phyloP scores from a whole-genome alignment of 2,113 vertebrate genomes.

The Narcine bancroftii region DNA sequence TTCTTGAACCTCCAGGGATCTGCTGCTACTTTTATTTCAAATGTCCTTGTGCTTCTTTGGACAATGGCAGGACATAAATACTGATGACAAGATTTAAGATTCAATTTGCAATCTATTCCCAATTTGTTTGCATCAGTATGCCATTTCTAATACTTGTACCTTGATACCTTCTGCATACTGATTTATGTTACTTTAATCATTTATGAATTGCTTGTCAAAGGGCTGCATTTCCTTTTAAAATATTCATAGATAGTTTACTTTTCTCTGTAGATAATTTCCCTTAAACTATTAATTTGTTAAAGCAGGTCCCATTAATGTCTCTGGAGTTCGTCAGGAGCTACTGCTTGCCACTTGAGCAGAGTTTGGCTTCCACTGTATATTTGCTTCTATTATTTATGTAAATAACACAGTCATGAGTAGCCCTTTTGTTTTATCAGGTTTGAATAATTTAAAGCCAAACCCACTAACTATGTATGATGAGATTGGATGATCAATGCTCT shows the following conservation, averaged over 20 bases:
- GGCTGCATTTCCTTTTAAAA: not conserved
- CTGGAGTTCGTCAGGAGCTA: not conserved
- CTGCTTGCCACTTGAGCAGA: not conserved
- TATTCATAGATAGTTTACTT: not conserved
- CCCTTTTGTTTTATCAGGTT: not conserved
- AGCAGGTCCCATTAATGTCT: not conserved
- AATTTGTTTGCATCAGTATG: not conserved
- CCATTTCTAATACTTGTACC: not conserved
- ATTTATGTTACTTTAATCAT: not conserved
- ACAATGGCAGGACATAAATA: too few relatives aligned
- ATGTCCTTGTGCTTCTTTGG: not conserved
- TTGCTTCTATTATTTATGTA: slow-evolving; percentile 27
- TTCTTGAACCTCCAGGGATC: too few relatives aligned
- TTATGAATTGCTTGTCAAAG: not conserved
- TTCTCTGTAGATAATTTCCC: not conserved
- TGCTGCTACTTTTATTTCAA: too few relatives aligned
- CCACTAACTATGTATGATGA: not conserved
- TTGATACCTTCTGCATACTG: not conserved
- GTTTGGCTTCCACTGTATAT: not conserved
- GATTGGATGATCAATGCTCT: slow-evolving; percentile 8
- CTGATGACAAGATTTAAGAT: too few relatives aligned
- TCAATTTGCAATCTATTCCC: not conserved
- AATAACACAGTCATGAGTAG: not conserved
- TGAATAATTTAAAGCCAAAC: slow-evolving; percentile 23
- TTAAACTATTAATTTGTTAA: not conserved